Conservation (phyloP, 92 coral and sea anemone genomes). For the Palythoa heliodiscus region DNA sequence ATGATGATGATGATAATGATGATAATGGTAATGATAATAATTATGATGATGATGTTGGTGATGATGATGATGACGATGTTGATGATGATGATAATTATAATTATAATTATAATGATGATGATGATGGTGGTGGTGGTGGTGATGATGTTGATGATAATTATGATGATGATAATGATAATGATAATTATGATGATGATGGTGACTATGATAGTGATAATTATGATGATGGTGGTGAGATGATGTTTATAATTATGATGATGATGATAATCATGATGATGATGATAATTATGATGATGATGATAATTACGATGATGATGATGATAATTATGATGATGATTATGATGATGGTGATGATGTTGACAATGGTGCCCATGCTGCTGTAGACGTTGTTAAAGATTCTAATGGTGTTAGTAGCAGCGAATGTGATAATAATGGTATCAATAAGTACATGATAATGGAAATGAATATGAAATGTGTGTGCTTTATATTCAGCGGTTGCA, state of each 20-base stretch:
- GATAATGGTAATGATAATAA: not conserved
- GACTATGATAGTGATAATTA: too few species aligned
- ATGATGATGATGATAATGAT: not conserved
- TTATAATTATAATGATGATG: too few species aligned
- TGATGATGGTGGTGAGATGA: not conserved
- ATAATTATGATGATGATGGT: too few species aligned
- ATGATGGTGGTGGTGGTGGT: not conserved
- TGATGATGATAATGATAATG: not conserved
- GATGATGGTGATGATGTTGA: not conserved
- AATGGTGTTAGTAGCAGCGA: too few species aligned
- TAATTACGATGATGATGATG: too few species aligned
- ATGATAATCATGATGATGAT: too few species aligned
- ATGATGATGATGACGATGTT: not conserved
- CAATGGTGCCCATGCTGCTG: too few species aligned
- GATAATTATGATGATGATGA: not conserved
- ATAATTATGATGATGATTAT: not conserved
- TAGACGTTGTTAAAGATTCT: too few species aligned
- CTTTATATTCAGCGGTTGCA: conserved; percentile 70
- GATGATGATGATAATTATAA: too few species aligned
- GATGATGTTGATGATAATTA: not conserved
- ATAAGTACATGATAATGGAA: not conserved
- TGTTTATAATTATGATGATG: not conserved
- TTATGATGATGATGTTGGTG: not conserved
- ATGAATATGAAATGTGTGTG: not conserved
- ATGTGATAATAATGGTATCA: too few species aligned